Conservation (phyloP, 2,888 invertebrate genomes). For the Thereva unica region DNA sequence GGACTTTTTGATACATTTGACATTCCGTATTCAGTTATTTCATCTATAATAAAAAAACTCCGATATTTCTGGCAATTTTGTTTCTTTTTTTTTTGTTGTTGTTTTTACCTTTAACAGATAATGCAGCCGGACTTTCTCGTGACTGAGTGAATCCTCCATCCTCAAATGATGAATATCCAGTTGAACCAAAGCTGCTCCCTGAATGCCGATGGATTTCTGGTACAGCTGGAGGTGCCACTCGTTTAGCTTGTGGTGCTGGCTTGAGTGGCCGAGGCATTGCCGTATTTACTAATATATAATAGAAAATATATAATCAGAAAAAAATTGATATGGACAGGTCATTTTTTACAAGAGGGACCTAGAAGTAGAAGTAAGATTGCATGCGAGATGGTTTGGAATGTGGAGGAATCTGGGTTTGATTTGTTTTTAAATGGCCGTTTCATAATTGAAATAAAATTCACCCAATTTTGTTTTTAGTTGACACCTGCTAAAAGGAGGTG, state of each 20-base stretch:
- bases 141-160: slow-evolving; percentile 58
- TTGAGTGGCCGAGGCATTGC: slow-evolving; percentile 87
- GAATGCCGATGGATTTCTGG: slow-evolving; percentile 76
- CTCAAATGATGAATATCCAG: slow-evolving; percentile 55
- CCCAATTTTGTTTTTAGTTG: too few relatives aligned
- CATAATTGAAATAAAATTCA: too few relatives aligned
- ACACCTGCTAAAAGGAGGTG: too few relatives aligned
- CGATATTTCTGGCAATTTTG: background rate
- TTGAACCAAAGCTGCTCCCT: slow-evolving; percentile 47
- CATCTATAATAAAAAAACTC: slow-evolving; percentile 39
- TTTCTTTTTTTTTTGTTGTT: background rate
- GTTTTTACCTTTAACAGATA: slow-evolving; percentile 54
- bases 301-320: background rate
- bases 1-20: slow-evolving; percentile 41
- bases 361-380: background rate
- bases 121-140: slow-evolving; percentile 56
- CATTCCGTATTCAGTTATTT: slow-evolving; percentile 40
- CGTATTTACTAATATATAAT: slow-evolving; percentile 66
- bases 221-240: slow-evolving; percentile 87
- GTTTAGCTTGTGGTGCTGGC: slow-evolving; percentile 84
- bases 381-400: too few relatives aligned
- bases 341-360: background rate
- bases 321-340: background rate
- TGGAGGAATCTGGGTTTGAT: too few relatives aligned
- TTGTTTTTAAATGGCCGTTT: too few relatives aligned